Evolutionary conservation across 2,797 vertebrate species (phyloP).

Genomic region (Galago senegalensis): DNA sequence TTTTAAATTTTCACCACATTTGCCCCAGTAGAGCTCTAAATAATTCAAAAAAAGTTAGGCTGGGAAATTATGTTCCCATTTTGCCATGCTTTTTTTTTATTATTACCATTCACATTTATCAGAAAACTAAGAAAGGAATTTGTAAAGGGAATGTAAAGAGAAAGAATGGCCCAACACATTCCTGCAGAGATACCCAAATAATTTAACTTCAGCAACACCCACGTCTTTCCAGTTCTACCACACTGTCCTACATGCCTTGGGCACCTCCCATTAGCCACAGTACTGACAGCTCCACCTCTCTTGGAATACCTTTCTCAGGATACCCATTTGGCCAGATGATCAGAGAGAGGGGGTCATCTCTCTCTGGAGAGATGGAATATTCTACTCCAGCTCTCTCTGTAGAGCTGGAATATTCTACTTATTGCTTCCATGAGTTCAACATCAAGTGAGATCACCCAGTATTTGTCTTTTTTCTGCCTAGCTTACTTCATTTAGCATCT

Average conservation of each 20-base stretch:
- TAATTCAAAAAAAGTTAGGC: conserved; percentile 1
- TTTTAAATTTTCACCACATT: not conserved
- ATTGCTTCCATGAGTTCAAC: not conserved
- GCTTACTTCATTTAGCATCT: not conserved
- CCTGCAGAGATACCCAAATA: conserved; percentile 12
- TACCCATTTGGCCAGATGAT: not conserved
- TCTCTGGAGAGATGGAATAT: not conserved
- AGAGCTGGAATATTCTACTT: not conserved
- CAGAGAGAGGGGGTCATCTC: not conserved
- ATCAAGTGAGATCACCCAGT: not conserved
- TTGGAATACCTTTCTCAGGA: not conserved
- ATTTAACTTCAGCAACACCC: conserved; percentile 22
- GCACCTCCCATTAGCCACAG: not conserved
- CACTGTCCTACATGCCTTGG: not conserved
- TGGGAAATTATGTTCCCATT: not conserved
- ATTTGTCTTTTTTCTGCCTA: not conserved
- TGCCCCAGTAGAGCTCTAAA: not conserved
- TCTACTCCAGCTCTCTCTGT: not conserved
- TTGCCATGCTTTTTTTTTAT: not conserved
- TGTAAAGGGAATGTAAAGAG: not conserved
- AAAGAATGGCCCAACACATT: not conserved
- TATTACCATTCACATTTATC: not conserved
- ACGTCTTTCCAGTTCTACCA: conserved; percentile 58
- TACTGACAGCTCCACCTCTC: not conserved
- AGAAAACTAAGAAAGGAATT: not conserved